Base-by-base conservation (phyloP, 2,113 vertebrate species). In the Cyanoliseus patagonus region DNA sequence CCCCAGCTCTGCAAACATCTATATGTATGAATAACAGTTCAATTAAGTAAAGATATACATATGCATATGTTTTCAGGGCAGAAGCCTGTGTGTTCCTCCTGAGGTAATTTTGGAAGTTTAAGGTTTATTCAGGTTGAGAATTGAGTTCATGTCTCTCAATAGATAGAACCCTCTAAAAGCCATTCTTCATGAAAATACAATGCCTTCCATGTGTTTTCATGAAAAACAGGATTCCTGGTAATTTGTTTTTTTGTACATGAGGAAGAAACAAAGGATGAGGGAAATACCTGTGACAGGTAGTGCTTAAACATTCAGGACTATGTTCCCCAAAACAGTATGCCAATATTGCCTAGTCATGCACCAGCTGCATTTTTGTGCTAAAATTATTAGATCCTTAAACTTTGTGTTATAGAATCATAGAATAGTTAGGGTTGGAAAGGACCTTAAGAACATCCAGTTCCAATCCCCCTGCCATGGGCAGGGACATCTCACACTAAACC, bases 11-110 rank as follows among this genome's bases (percentile, higher is more conserved):
- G 77, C 67, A 69, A 85, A 79, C 74, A 49, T 92, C 86, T 82
- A 17, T 82, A 42, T 13, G 1, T 81, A 76, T 82, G 92, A 95
- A 52, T 90, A 92, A 94, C 84, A 83, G 80, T 92, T 92, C 88
- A 93, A 73, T 93, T 94, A 94, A 88, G 63, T n/a, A 77, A 49
- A 67, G 61, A 67, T 86, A 82, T 46, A 47, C 66, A 86, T 86
- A 77, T 81, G 81, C 66, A 89, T 91, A 18, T 75, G 16, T 67
- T 93, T 92, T 86, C 62, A 69, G 77, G 24, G 41, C 1, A 1
- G 64, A 81, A 83, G 61, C 23, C 39, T 25, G 5, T 46, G n/a
- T 66, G 46, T 24, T 94, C 15, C 67, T 95, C 13, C 3, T 62
- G 67, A 89, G n/a, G 73, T 85, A 51, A 73, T 81, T 95, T 89